Base-by-base conservation (phyloP, 2,888 invertebrate genomes). In the Tipula unca region DNA sequence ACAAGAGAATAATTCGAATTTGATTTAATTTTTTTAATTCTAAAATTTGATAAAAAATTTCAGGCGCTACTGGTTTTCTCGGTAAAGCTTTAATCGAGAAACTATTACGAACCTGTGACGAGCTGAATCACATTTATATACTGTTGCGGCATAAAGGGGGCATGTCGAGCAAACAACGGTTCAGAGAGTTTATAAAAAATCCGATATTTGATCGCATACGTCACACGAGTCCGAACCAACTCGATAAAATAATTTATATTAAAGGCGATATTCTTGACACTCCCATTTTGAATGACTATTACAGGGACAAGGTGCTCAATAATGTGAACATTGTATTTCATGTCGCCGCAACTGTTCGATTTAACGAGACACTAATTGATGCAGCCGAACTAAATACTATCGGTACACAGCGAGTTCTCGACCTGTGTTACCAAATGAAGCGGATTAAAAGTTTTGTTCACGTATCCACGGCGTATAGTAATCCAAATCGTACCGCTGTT, bases 381-480 rank as follows among this genome's bases (percentile, higher is more conserved):
- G 97, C 99, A 0, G 94, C 98, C 0, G 94, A 95, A 86, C 93
- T 98, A 89, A 99, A 99, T 90, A 96, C 98, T 0, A 93, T 95
- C 85, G 98, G 97, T 35, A 98, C 98, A 0, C 95, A 96, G 87
- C 93, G 95, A 86, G 92, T 99, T 86, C 91, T 99, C 86, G 94
- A 96, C 86, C 91, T 99, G 85, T 97, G 98, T 90, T 93, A 93
- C 87, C 93, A 94, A 88, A 97, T 99, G 94, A 93, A 93, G 2
- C 92, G 94, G 87, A 92, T 99, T 83, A 94, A 94, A 93, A 94
- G 95, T 87, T 92, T 95, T 86, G 95, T 99, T 0, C 98, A 99
- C 90, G 96, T 99, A 2, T 98, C 98, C 0, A 99, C 99, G 0
- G 99, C 99, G 0, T 99, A 97, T 91, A 97, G 98, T 89, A 99